phyloP scores from a whole-genome alignment of 2,888 invertebrate species.

The Phania funesta region DNA sequence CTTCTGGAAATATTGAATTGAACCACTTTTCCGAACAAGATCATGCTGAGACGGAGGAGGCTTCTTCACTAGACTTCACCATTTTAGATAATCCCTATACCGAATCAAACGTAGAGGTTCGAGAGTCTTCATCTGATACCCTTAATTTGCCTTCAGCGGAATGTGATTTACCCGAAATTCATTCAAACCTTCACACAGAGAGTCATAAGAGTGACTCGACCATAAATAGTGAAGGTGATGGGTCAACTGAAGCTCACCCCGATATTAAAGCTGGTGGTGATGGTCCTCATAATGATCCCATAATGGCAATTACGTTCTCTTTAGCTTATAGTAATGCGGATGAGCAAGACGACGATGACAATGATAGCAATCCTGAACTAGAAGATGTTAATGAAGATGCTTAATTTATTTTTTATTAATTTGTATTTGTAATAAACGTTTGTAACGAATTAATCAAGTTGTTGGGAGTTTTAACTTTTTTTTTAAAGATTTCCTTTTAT shows the following conservation, averaged over 20 bases:
- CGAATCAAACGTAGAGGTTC: background rate
- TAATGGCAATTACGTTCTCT: conserved; percentile 59
- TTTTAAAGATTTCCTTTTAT: background rate
- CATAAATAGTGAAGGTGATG: background rate
- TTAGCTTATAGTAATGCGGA: conserved; percentile 32
- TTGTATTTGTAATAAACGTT: conserved; percentile 28
- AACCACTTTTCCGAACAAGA: background rate
- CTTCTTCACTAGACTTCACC: background rate
- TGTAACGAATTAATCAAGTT: conserved; percentile 28
- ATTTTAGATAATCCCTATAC: background rate
- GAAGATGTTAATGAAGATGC: background rate
- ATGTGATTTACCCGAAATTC: background rate
- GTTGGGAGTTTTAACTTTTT: background rate
- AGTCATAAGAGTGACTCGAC: background rate
- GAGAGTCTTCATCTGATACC: background rate
- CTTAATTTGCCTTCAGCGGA: background rate
- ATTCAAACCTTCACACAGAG: background rate
- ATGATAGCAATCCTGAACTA: background rate
- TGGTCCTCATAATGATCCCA: conserved; percentile 58
- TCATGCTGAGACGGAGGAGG: background rate
- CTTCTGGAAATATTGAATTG: background rate
- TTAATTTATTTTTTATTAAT: conserved; percentile 1
- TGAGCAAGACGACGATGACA: conserved; percentile 19
- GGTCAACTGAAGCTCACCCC: background rate
- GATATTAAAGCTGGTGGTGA: conserved; percentile 66